Evolutionary conservation across 1,140 invertebrate species (phyloP).

Genomic region (Zaprionus gabonicus): DNA sequence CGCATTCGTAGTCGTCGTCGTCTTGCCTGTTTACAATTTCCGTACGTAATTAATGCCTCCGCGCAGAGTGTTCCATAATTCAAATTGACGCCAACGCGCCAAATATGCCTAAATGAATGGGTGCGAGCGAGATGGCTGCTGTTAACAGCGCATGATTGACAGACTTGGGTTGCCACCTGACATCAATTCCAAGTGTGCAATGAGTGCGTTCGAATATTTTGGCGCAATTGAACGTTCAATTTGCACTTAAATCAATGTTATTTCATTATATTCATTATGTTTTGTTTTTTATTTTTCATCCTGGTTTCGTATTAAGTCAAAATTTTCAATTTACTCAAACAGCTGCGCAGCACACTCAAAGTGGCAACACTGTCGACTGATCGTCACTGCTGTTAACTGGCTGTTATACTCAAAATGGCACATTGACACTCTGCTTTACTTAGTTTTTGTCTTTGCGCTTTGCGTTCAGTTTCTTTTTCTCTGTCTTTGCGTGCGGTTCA

Average conservation of each 20-base stretch:
- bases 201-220: neutral
- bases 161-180: conserved; percentile 41
- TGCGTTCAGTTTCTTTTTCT: conserved; percentile 79
- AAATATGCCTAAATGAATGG: conserved; percentile 33
- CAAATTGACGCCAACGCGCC: conserved; percentile 76
- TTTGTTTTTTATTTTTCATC: conserved; percentile 16
- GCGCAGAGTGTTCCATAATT: conserved; percentile 49
- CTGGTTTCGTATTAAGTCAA: conserved; percentile 12
- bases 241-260: conserved; percentile 18
- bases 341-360: conserved; percentile 44
- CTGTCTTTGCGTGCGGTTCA: conserved; percentile 75
- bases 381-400: conserved; percentile 27
- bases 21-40: conserved; percentile 60
- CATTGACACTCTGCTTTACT: conserved; percentile 31
- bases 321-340: conserved; percentile 46
- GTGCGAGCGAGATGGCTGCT: conserved; percentile 41
- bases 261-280: conserved; percentile 23
- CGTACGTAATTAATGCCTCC: conserved; percentile 68
- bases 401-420: conserved; percentile 56
- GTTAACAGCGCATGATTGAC: conserved; percentile 29
- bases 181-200: neutral
- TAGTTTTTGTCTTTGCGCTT: conserved; percentile 57
- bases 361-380: conserved; percentile 53
- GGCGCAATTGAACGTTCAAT: neutral
- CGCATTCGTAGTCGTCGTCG: conserved; percentile 20